Evolutionary conservation across 2,113 vertebrate species (phyloP), one percentile per base, ranked within the genome.

Genomic region (Vulpes vulpes): DNA sequence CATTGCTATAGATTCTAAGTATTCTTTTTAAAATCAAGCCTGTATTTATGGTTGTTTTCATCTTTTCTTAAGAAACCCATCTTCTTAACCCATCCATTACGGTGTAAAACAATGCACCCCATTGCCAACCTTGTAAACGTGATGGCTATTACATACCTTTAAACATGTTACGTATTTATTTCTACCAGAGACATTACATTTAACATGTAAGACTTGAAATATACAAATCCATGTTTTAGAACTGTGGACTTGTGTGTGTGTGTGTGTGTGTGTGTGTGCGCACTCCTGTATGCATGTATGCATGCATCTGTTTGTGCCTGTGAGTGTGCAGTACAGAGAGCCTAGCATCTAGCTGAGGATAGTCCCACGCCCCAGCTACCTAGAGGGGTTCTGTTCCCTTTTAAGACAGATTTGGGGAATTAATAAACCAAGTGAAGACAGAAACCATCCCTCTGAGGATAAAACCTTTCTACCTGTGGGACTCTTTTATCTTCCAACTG

Each of bases 181-280:
- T 94, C 80, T 89, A 43, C n/a, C 74, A 79, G 49, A 43, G 30
- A 89, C 7, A 25, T 89, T 93, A 30, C 55, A 64, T 43, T 88
- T 64, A 65, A 65, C 32, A 43, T 59, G 15, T 23, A 71, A 89
- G 38, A 51, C 22, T 82, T 89, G 35, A 80, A 62, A 69, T 59
- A 38, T 79, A 27, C 25, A 92, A 38, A 87, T 55, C 27, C 4
- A 35, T 30, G 15, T 10, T 92, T 89, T 35, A 53, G 11, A 67
- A 53, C 4, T 3, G 30, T 11, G 7, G 27, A 25, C n/a, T 25
- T 32, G 30, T 60, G 25, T 80, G 17, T 59, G 9, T 27, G 8
- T 35, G 8, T 55, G 8, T 4, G 3, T 19, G 0, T 81, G 25
- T 0, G 3, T 55, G 32, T 30, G 35, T 35, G 35, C 2, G 22